Base-by-base conservation (phyloP, 2,888 invertebrate species). In the Lucinisca nassula region DNA sequence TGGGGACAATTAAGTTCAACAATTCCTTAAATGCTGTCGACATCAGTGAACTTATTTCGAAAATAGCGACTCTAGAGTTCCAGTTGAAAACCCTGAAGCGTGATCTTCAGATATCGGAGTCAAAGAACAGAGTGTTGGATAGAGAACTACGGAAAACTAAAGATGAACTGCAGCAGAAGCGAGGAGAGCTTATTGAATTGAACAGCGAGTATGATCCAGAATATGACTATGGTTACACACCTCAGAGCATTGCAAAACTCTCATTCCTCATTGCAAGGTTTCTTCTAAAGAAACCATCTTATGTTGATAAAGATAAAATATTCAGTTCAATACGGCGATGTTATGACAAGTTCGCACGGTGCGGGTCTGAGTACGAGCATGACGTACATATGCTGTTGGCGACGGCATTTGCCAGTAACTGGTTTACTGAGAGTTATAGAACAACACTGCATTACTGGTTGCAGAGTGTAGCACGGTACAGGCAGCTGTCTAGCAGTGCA, bases 301-400 rank as follows among this genome's bases (percentile, higher is more conserved):
- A 95, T 74, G 86, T 95, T 17, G 95, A 95, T 84, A 88, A 91
- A 32, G 92, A 94, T 58, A 86, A 90, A 51, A 92, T 94, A 27
- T 95, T 95, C 83, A 79, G 81, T n/a, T 92, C 94, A 0, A 86
- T 95, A 1, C 92, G 93, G 58, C 82, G 93, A 6, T 95, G 95
- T 79, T 95, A 94, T 74, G 95, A 95, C 73, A 91, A 93, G 74
- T 95, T 92, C 75, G 92, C 93, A 2, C 79, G 93, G 10, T 92
- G 92, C 82, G 93, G 92, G 12, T 90, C 85, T 8, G 92, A 93
- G 58, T 92, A 90, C 38, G 94, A 94, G 79, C 92, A 95, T 74
- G 95, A 95, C 73, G 93, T 95, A 0, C 95, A 95, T 87, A 95
- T 96, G 95, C 92, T 96, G 17, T 81, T 95, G 27, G 95, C 96